Evolutionary conservation across 2,797 vertebrate genomes (phyloP), one percentile per base, ranked within the genome.

Genomic region (Protosalanx chinensis): DNA sequence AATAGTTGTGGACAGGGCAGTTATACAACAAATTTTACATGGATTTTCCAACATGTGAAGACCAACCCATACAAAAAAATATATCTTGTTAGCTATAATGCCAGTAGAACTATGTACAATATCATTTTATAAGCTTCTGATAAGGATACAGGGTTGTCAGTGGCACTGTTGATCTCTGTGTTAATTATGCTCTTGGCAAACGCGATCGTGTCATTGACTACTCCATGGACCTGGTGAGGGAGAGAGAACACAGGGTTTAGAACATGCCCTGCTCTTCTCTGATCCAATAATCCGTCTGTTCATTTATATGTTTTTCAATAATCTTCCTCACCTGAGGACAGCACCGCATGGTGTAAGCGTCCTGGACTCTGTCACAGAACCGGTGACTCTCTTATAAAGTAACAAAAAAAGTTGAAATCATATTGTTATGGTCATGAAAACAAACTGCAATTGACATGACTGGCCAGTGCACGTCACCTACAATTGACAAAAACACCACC

Each of bases 101-200:
- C 4, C 3, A 16, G 18, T 53, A 53, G 13, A 53, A 53, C 16
- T 53, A 0, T n/a, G 13, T 16, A n/a, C 5, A 53, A 53, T 5
- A 3, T n/a, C 51, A 53, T n/a, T n/a, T 5, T 53, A 41, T 7
- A 41, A 4, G 56, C 20, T 20, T 6, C 46, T 53, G 0, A 0
- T 79, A 94, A 97, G 91, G 96, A 98, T 99, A 99, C 97, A 81
- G 98, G 98, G 77, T 99, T 99, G 84, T 99, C 98, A 0, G 98
- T 99, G 70, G 98, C 98, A 0, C 98, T 99, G 83, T 99, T 99
- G 78, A 99, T 95, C 92, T 99, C 98, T 15, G 94, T 98, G 0
- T 89, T 95, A 77, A 99, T 98, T 80, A 99, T 96, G 81, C 93
- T 92, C 88, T 94, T 95, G 83, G 95, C 97, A 88, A 99, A 99